phyloP scores from a whole-genome alignment of 2,797 vertebrate genomes.

The Paedocypris micromegethes region DNA sequence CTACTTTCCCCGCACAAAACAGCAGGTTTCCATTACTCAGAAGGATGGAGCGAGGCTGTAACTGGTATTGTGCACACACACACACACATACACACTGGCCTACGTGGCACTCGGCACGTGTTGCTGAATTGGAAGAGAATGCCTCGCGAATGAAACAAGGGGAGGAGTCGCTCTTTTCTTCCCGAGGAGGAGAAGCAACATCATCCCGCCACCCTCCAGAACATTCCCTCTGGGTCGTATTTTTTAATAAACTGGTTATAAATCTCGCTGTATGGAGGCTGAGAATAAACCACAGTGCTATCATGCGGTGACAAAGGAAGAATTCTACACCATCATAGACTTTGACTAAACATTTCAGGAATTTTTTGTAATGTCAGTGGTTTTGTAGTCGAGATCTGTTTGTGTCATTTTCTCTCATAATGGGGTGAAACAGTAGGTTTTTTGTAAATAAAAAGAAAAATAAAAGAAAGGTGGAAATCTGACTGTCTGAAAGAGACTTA shows the following conservation, averaged over 20 bases:
- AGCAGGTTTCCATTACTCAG: constrained; percentile 66
- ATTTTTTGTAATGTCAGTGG: constrained; percentile 5
- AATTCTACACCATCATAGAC: constrained; percentile 5
- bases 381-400: constrained; percentile 15
- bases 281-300: constrained; percentile 28
- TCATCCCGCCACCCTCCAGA: constrained; percentile 12
- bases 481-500: not conserved
- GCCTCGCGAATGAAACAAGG: constrained; percentile 47
- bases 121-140: constrained; percentile 40
- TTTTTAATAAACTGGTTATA: constrained; percentile 32
- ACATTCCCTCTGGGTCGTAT: constrained; percentile 29
- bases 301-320: constrained; percentile 18
- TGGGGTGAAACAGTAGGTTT: constrained; percentile 14
- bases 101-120: constrained; percentile 73
- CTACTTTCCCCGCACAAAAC: constrained; percentile 52
- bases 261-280: not conserved
- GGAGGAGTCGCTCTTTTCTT: constrained; percentile 57
- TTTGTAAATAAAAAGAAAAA: constrained; percentile 2
- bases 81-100: constrained; percentile 51
- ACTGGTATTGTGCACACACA: constrained; percentile 42
- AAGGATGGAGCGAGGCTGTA: constrained; percentile 44
- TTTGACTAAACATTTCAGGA: constrained; percentile 15
- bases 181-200: constrained; percentile 7
- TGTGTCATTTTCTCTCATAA: constrained; percentile 7
- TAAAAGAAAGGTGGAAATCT: constrained; percentile 23